Percentiles rank a stretch among this genome's conserved stretches.
phyloP scores from a whole-genome alignment of 2,888 invertebrate species.

The Macroteleia sp. region DNA sequence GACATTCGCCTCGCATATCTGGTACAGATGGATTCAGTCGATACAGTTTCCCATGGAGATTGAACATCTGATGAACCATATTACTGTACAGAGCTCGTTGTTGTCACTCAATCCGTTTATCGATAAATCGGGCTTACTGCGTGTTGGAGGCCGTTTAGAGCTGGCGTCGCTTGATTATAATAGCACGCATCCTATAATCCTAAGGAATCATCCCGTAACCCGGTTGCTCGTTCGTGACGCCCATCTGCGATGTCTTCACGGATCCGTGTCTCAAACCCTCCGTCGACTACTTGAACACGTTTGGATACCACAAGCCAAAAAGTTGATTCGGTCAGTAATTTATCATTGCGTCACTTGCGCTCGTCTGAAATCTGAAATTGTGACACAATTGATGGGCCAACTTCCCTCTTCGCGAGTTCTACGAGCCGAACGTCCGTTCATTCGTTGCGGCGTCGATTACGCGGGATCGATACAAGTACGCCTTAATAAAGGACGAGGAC shows the following conservation, averaged over 20 bases:
- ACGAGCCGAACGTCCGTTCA: too few relatives aligned
- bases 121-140: neutral
- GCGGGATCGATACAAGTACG: too few relatives aligned
- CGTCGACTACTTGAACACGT: too few relatives aligned
- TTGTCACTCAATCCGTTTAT: neutral
- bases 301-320: too few relatives aligned
- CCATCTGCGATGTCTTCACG: neutral
- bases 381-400: too few relatives aligned
- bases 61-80: neutral
- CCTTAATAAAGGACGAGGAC: too few relatives aligned
- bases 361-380: too few relatives aligned
- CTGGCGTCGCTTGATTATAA: neutral
- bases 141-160: neutral
- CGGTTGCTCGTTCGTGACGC: neutral
- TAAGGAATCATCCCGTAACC: constrained; percentile 8
- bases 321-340: too few relatives aligned
- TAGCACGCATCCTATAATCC: neutral
- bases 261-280: too few relatives aligned
- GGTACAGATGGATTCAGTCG: neutral
- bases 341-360: too few relatives aligned
- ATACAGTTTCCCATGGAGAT: neutral
- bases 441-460: too few relatives aligned
- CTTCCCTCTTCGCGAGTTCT: too few relatives aligned
- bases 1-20: neutral
- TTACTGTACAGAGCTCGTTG: neutral